Base-by-base conservation (phyloP, 2,888 invertebrate species). In the Sphaerophoria rueppellii region DNA sequence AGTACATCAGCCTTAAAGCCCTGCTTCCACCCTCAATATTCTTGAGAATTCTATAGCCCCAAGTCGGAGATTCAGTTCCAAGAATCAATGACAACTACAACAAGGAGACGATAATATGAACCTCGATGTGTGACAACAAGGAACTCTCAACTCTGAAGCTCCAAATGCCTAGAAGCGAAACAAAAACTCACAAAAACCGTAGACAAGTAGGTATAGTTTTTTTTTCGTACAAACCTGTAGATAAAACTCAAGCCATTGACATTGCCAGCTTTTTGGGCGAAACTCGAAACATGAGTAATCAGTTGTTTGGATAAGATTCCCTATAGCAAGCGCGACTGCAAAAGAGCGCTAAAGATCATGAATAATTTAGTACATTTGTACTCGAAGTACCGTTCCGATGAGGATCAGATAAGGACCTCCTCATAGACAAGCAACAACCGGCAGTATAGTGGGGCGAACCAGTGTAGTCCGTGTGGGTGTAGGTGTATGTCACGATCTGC, bases 281-380 rank as follows among this genome's bases (percentile, higher is more conserved):
- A 24, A 24, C 24, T 69, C 52, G 70, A 83, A 83, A 83, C 83
- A 83, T 83, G 83, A 83, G 83, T 83, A 83, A 83, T 83, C 80
- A 76, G 80, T 72, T 83, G 83, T 75, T 83, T 67, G 75, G 80
- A 80, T 76, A 75, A 76, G 80, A 80, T 83, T 75, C 71, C 2
- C 24, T 24, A 2, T 24, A 24, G 24, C 24, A 24, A 24, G 74
- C 79, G 71, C 43, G 50, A 46, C 34, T 16, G 12, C 63, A 32
- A 57, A 65, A 74, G 74, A 72, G 40, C 76, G 76, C 24, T 2
- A 1, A 24, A 77, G 52, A 73, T 77, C 85, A 81, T 85, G 85
- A 85, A 85, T 85, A 85, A 85, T 85, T 85, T 85, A 81, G 81
- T 85, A 74, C 81, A 85, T 85, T 85, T 85, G 81, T 85, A 85